Evolutionary conservation across 2,113 vertebrate genomes (phyloP).

Genomic region (Gobius niger): DNA sequence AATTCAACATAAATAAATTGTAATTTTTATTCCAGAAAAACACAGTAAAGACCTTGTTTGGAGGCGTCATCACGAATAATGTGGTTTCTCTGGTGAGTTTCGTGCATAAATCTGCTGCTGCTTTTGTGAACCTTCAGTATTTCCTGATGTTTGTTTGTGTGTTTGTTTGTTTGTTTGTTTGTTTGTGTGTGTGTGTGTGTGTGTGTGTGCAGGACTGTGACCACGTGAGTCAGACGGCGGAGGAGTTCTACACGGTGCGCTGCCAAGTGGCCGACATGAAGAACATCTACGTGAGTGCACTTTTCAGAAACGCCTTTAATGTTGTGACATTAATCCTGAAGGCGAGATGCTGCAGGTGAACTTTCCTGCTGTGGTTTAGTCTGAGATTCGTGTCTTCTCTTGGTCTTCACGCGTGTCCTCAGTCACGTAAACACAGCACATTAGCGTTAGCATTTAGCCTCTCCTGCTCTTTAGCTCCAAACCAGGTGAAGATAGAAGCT

Average conservation of each 20-base stretch:
- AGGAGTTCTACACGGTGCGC: conserved; percentile 98
- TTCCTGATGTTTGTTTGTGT: background rate
- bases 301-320: background rate
- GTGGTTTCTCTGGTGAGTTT: conserved; percentile 95
- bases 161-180: background rate
- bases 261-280: conserved; percentile 99
- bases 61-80: conserved; percentile 98
- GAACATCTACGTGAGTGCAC: conserved; percentile 95
- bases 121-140: too few relatives aligned
- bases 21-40: conserved; percentile 95
- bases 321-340: background rate
- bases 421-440: too few relatives aligned
- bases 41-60: conserved; percentile 97
- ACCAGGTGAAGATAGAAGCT: too few relatives aligned
- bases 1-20: background rate
- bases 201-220: conserved; percentile 87
- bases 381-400: too few relatives aligned
- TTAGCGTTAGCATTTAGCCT: too few relatives aligned
- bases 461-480: too few relatives aligned
- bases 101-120: too few relatives aligned
- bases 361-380: too few relatives aligned
- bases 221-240: conserved; percentile 97
- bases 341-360: background rate
- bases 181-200: background rate
- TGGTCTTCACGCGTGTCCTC: too few relatives aligned